A percentile compares a stretch with the other conserved stretches of the same genome.
Conservation (phyloP, 1,140 invertebrate genomes). For the Drosophila bifasciata region DNA sequence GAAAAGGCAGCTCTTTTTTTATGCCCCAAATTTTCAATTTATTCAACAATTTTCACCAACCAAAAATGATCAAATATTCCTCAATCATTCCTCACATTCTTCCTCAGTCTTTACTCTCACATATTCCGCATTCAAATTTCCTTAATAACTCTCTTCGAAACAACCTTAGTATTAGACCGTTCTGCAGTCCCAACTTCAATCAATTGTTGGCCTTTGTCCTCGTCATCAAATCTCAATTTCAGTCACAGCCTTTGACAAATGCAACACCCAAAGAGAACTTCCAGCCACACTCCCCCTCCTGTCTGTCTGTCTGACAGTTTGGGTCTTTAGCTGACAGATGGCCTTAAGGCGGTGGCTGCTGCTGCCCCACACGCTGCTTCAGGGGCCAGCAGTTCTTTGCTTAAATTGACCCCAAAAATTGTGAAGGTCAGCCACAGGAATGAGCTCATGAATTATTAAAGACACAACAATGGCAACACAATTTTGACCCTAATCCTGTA, state of each 20-base stretch:
- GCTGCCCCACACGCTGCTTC: neutral
- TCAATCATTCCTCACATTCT: too few species aligned
- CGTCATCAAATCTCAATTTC: conserved; percentile 49
- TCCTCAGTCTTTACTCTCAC: too few species aligned
- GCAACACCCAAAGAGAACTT: conserved; percentile 24
- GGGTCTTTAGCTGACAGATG: conserved; percentile 36
- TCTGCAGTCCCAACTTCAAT: too few species aligned
- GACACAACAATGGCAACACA: conserved; percentile 37
- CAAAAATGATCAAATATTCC: too few species aligned
- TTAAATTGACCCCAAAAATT: conserved; percentile 66
- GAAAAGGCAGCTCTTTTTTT: too few species aligned
- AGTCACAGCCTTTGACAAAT: conserved; percentile 36
- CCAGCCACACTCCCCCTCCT: neutral
- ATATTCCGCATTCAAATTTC: too few species aligned
- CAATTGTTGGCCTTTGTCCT: conserved; percentile 3
- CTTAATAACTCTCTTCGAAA: too few species aligned
- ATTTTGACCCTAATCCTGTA: conserved; percentile 68
- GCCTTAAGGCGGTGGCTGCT: conserved; percentile 6
- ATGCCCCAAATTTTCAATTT: too few species aligned
- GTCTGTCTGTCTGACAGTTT: conserved; percentile 17
- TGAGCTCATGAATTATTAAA: conserved; percentile 63
- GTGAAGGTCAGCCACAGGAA: conserved; percentile 70
- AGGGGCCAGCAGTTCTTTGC: conserved; percentile 20
- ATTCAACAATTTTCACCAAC: too few species aligned
- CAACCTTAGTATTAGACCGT: too few species aligned